A percentile compares a stretch with the other conserved stretches of the same genome.
Conservation (phyloP, 2,888 invertebrate species). For the Monoplex corrugatus region DNA sequence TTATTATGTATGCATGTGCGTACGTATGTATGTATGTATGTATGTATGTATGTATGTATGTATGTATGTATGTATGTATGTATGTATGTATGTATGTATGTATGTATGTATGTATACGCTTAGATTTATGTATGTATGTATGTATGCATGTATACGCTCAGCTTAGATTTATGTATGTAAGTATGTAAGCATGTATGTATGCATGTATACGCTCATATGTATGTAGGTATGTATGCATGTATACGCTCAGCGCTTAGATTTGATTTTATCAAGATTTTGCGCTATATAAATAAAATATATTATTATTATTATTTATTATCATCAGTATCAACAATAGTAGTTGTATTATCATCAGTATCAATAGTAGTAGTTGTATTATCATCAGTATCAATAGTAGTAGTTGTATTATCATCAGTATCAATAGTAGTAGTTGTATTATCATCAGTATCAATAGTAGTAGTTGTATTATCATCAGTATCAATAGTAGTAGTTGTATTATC, state of each 20-base stretch:
- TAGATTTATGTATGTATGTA: background rate
- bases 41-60: background rate
- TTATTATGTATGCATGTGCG: conserved; percentile 22
- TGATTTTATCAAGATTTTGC: too few species aligned
- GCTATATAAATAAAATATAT: background rate
- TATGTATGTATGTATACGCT: background rate
- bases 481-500: too few species aligned
- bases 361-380: too few species aligned
- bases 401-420: too few species aligned
- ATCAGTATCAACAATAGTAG: too few species aligned
- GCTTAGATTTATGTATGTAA: background rate
- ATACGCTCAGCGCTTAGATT: background rate
- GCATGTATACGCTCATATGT: background rate
- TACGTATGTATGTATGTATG: conserved; percentile 22
- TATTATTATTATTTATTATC: background rate
- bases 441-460: too few species aligned
- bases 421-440: too few species aligned
- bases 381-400: too few species aligned
- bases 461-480: too few species aligned
- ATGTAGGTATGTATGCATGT: background rate
- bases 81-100: background rate
- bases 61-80: too few species aligned
- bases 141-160: background rate
- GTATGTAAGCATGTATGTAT: background rate
- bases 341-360: too few species aligned